These are phyloP conservation scores for Andrena haemorrhoa DNA, from an alignment of 2,888 invertebrate genomes.

Conservation along the genomic window DNA sequence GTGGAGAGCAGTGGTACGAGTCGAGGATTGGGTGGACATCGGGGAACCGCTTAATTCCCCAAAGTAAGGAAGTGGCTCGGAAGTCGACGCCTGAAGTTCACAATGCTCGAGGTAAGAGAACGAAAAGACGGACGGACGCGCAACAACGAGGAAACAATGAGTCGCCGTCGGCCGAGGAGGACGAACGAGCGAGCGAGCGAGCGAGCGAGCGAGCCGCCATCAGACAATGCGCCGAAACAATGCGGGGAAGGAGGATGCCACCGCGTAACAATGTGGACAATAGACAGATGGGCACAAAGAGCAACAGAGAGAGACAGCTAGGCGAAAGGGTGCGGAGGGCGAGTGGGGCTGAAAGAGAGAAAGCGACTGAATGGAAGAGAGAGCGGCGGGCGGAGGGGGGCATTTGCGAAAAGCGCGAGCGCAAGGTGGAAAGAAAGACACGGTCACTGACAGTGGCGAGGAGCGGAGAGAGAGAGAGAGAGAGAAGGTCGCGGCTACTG, in stretches of 20 bases:
- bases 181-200: conserved; percentile 70
- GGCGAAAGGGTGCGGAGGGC: conserved; percentile 3
- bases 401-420: conserved; percentile 52
- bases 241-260: conserved; percentile 77
- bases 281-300: conserved; percentile 77
- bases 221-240: conserved; percentile 82
- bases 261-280: conserved; percentile 82
- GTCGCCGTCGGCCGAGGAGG: conserved; percentile 75
- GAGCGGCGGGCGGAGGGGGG: conserved; percentile 1
- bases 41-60: conserved; percentile 56
- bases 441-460: conserved; percentile 8
- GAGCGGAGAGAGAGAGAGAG: conserved; percentile 3
- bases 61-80: conserved; percentile 55
- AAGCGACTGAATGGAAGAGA: conserved; percentile 8
- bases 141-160: conserved; percentile 79
- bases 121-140: conserved; percentile 66
- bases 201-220: conserved; percentile 73
- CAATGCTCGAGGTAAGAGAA: conserved; percentile 61
- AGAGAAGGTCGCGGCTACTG: conserved; percentile 21
- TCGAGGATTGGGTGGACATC: conserved; percentile 20
- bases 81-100: conserved; percentile 60
- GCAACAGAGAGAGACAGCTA: conserved; percentile 51
- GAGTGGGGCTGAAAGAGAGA: conserved; percentile 13
- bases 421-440: conserved; percentile 46
- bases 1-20: conserved; percentile 1